A percentile compares a stretch with the other conserved stretches of the same genome.
These are phyloP conservation scores for Hipparchia semele DNA, from an alignment of 2,888 invertebrate species.

Conservation along the genomic window DNA sequence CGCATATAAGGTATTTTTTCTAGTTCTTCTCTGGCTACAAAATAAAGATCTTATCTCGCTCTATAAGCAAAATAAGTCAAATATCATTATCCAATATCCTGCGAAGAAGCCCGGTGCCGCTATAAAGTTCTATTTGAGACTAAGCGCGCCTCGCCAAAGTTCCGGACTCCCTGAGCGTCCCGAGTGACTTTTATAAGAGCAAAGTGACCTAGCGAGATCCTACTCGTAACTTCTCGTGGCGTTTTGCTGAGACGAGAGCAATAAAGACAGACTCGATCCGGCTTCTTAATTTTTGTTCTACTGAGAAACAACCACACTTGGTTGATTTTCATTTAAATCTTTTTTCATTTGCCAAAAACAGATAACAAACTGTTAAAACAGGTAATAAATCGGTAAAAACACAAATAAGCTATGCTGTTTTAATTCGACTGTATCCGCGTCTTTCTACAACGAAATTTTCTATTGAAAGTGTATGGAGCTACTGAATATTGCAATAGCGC, in stretches of 20 bases:
- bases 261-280: neutral
- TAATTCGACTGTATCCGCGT: no score
- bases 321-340: no score
- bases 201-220: conserved; percentile 3
- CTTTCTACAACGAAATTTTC: no score
- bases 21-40: no score
- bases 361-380: no score
- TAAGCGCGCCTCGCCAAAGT: conserved; percentile 1
- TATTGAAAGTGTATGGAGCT: no score
- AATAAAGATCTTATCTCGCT: no score
- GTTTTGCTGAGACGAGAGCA: neutral
- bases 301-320: neutral
- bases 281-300: neutral
- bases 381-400: no score
- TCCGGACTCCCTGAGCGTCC: neutral
- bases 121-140: conserved; percentile 7
- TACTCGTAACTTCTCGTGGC: conserved; percentile 5
- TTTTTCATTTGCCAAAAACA: no score
- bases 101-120: neutral
- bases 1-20: no score
- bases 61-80: neutral
- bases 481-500: no score
- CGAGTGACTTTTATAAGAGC: conserved; percentile 7
- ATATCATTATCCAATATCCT: neutral
- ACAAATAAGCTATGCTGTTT: no score